These are phyloP conservation scores for Pandion haliaetus DNA, from an alignment of 2,113 vertebrate species.

Conservation along the genomic window DNA sequence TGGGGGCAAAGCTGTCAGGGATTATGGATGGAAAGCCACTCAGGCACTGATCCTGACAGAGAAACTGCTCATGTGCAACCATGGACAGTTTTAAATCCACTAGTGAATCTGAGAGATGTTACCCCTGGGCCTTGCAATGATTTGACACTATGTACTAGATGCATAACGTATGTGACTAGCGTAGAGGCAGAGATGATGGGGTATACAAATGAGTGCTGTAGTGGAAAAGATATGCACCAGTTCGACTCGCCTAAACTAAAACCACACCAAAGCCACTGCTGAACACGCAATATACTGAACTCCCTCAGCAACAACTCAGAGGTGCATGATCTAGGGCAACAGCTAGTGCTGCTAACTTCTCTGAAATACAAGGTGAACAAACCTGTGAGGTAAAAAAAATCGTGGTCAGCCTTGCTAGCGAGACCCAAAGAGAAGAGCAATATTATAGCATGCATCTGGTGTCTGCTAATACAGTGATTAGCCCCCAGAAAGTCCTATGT, in stretches of 20 bases:
- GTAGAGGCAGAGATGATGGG: background rate
- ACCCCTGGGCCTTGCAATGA: background rate
- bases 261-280: background rate
- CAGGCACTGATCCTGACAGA: background rate
- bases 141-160: background rate
- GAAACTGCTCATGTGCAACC: fast-evolving
- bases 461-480: background rate
- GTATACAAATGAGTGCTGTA: background rate
- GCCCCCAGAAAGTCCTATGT: background rate
- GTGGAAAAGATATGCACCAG: background rate
- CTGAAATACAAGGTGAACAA: background rate
- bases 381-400: background rate
- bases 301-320: background rate
- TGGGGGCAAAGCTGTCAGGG: background rate
- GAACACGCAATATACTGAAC: background rate
- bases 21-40: background rate
- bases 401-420: background rate
- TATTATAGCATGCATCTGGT: background rate
- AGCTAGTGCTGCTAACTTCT: background rate
- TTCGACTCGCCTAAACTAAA: fast-evolving
- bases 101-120: background rate
- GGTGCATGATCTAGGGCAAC: background rate
- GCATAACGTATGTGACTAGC: background rate
- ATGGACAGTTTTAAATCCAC: background rate
- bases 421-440: background rate